A percentile compares a stretch with the other conserved stretches of the same genome.
Evolutionary conservation across 2,888 invertebrate species (phyloP).

Genomic region (Iphiclides podalirius): DNA sequence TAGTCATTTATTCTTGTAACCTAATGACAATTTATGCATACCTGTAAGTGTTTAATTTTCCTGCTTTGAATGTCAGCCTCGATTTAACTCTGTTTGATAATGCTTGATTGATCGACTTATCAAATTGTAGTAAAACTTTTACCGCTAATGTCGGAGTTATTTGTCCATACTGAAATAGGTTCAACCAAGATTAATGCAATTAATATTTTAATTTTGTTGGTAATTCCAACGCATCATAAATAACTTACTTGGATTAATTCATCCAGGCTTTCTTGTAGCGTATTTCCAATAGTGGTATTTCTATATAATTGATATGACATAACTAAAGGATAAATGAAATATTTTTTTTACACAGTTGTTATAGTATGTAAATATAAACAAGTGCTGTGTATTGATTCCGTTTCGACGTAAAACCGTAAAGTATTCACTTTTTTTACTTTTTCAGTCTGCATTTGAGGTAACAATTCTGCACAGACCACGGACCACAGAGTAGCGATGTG

Average conservation of each 20-base stretch:
- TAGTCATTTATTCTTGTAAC: no score
- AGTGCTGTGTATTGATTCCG: no score
- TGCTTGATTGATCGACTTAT: constrained; percentile 97
- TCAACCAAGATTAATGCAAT: constrained; percentile 20
- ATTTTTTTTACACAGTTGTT: no score
- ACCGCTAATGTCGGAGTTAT: constrained; percentile 96
- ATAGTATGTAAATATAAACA: no score
- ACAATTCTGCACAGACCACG: no score
- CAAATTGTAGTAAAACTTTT: constrained; percentile 97
- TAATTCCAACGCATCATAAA: constrained; percentile 29
- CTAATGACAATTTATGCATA: no score
- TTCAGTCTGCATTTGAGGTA: no score
- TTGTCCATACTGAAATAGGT: constrained; percentile 91
- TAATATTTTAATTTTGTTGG: constrained; percentile 20
- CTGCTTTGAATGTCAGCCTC: constrained; percentile 95
- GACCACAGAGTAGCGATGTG: no score
- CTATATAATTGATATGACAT: constrained; percentile 99
- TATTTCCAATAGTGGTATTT: constrained; percentile 98
- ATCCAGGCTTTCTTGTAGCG: constrained; percentile 97
- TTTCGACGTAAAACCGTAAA: no score
- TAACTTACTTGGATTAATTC: constrained; percentile 92
- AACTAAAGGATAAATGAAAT: no score
- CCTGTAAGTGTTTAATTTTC: constrained; percentile 52
- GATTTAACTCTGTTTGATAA: constrained; percentile 95
- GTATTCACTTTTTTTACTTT: no score